These are phyloP conservation scores for Delia radicum DNA, from an alignment of 1,140 invertebrate species.

Conservation along the genomic window DNA sequence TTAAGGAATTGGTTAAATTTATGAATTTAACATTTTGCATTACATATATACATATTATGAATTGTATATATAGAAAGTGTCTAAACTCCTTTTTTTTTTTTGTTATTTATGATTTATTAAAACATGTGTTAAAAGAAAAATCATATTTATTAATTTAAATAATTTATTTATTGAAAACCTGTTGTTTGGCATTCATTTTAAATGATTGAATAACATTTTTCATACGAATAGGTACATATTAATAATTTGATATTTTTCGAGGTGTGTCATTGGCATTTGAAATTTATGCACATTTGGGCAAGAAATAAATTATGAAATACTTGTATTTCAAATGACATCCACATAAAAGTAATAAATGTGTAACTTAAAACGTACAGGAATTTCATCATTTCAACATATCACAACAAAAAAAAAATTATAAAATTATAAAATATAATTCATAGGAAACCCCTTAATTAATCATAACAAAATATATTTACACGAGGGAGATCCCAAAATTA, in stretches of 20 bases:
- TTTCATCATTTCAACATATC: background rate
- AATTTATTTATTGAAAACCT: background rate
- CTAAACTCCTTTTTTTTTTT: no score
- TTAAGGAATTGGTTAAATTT: no score
- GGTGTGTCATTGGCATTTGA: background rate
- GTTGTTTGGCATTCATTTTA: background rate
- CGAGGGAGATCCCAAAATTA: no score
- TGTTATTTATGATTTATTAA: no score
- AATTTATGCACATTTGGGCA: background rate
- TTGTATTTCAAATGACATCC: background rate
- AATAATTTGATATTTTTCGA: background rate
- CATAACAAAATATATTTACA: no score
- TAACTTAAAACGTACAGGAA: no score
- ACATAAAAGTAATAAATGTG: background rate
- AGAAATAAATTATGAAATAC: background rate
- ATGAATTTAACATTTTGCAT: no score
- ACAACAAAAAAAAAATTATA: background rate
- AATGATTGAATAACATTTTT: background rate
- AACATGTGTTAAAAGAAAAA: no score
- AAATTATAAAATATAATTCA: background rate
- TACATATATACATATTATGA: no score
- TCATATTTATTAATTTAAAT: background rate
- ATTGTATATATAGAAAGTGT: no score
- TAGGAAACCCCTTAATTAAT: background rate
- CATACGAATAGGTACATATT: background rate